Percentiles rank a stretch among this genome's conserved stretches.
These are phyloP conservation scores for Fundulus diaphanus DNA, from an alignment of 2,797 vertebrate genomes.

Conservation along the genomic window DNA sequence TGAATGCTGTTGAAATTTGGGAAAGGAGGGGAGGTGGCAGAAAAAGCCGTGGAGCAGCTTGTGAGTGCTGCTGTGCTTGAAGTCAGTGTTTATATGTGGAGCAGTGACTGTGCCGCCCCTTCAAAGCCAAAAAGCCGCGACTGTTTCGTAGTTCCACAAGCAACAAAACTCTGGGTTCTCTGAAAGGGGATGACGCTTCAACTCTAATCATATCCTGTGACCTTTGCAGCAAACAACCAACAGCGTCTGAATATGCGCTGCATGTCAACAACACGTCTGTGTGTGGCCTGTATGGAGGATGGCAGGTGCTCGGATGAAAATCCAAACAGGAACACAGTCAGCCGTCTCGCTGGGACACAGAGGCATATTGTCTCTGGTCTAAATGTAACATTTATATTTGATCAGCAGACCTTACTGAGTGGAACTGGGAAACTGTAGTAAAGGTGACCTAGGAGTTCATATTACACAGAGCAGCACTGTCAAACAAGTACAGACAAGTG, in stretches of 20 bases:
- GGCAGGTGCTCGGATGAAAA: constrained; percentile 44
- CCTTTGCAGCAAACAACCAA: constrained; percentile 32
- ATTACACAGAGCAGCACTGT: constrained; percentile 64
- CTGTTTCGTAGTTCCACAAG: constrained; percentile 48
- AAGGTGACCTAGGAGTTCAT: constrained; percentile 64
- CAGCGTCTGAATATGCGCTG: constrained; percentile 8
- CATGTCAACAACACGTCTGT: constrained; percentile 21
- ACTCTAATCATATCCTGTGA: constrained; percentile 34
- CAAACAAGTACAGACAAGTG: constrained; percentile 44
- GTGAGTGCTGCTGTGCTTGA: constrained; percentile 23
- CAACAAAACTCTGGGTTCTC: constrained; percentile 49
- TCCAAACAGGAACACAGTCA: constrained; percentile 34
- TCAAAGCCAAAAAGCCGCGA: constrained; percentile 51
- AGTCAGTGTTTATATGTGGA: constrained; percentile 54
- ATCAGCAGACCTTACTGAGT: constrained; percentile 63
- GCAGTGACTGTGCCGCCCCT: constrained; percentile 40
- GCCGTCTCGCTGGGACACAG: constrained; percentile 49
- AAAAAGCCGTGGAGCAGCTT: constrained; percentile 29
- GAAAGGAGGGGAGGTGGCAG: constrained; percentile 40
- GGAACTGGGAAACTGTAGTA: constrained; percentile 30
- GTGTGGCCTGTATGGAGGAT: constrained; percentile 53
- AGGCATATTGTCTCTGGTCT: constrained; percentile 48
- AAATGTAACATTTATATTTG: constrained; percentile 66
- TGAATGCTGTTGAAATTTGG: constrained; percentile 61
- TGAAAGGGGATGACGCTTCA: constrained; percentile 20